These are phyloP conservation scores for Pungitius pungitius DNA, from an alignment of 2,113 vertebrate genomes.

Conservation along the genomic window DNA sequence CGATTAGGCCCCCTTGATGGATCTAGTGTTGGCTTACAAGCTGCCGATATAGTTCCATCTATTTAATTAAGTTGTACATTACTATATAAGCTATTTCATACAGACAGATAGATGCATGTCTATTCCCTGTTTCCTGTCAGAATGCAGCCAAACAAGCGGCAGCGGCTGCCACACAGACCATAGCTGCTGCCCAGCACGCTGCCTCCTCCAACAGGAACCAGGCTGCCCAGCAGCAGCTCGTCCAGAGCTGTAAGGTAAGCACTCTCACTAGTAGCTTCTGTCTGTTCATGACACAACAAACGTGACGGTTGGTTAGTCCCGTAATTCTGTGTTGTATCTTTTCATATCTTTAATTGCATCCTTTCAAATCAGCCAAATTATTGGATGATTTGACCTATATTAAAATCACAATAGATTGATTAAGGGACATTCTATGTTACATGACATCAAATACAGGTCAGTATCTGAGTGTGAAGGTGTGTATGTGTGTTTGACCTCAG, in stretches of 20 bases:
- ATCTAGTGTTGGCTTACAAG: too few species aligned
- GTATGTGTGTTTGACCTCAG: constrained; percentile 74
- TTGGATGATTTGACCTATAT: background rate
- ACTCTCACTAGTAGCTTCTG: background rate
- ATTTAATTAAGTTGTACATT: background rate
- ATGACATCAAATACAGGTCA: background rate
- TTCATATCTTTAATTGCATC: background rate
- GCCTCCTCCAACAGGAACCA: constrained; percentile 91
- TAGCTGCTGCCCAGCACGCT: constrained; percentile 90
- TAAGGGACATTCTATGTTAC: background rate
- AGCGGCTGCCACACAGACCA: constrained; percentile 93
- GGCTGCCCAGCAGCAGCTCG: constrained; percentile 90
- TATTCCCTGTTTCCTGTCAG: constrained; percentile 70
- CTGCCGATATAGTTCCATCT: background rate
- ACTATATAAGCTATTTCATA: background rate
- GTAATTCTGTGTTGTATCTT: background rate
- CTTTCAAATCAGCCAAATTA: background rate
- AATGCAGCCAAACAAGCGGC: constrained; percentile 94
- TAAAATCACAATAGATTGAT: background rate
- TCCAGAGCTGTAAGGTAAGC: constrained; percentile 96
- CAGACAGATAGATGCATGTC: background rate
- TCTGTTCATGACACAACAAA: background rate
- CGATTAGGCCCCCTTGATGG: too few species aligned
- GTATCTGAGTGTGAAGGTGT: background rate
- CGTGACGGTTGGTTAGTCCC: background rate